Evolutionary conservation across 2,113 vertebrate genomes (phyloP).

Genomic region (Rana temporaria): DNA sequence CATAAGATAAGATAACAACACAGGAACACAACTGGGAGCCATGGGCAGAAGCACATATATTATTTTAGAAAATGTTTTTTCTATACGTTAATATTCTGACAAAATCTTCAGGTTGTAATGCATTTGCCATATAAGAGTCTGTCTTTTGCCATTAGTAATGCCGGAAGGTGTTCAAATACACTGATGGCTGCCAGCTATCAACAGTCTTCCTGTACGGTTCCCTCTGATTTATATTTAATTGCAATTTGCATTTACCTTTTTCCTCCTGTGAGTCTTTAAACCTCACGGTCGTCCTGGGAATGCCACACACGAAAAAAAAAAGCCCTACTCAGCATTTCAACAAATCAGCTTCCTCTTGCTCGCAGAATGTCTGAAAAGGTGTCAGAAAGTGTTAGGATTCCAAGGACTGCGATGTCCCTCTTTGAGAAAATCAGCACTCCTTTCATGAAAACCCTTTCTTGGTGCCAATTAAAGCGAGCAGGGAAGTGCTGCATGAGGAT

Average conservation of each 20-base stretch:
- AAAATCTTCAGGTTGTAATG: no score
- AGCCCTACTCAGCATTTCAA: constrained; percentile 19
- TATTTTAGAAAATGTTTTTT: no score
- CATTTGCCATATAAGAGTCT: no score
- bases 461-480: constrained; percentile 4
- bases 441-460: constrained; percentile 19
- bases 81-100: no score
- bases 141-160: no score
- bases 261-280: background rate
- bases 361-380: constrained; percentile 6
- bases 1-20: no score
- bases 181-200: background rate
- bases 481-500: background rate
- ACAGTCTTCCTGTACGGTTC: background rate
- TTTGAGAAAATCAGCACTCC: constrained; percentile 5
- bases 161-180: background rate
- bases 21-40: no score
- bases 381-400: constrained; percentile 27
- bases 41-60: no score
- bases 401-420: background rate
- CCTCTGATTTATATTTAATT: constrained; percentile 4
- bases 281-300: background rate
- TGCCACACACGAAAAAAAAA: background rate
- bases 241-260: background rate
- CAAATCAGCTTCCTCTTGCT: constrained; percentile 14